Base-by-base conservation (phyloP, 2,113 vertebrate genomes). In the Mirza zaza region DNA sequence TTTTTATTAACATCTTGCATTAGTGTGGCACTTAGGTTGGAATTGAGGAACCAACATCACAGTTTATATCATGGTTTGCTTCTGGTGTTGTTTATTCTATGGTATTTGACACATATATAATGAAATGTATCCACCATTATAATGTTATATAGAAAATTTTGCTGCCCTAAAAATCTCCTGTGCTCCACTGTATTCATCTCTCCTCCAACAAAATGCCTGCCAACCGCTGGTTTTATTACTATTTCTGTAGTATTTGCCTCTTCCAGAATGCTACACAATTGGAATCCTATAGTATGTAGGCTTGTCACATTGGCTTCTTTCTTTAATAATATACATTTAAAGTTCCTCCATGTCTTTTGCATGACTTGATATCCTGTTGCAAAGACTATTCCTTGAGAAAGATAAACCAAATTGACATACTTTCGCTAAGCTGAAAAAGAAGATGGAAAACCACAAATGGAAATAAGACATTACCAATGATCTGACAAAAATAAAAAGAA, bases 41-140 rank as follows among this genome's bases (percentile, higher is more conserved):
- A 42, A 50, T 0, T 4, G 0, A 34, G n/a, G 20, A 75, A 17
- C 45, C 50, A 21, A 13, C 29, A 8, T 1, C 4, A 75, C 11
- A 20, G 10, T 29, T 34, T 29, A 6, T 5, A 39, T 42, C 20
- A 80, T 6, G 6, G 13, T 18, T 88, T 45, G 13, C 36, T 39
- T 2, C 11, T 67, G 21, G 5, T 75, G 12, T 48, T 25, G 15
- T 63, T 36, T 34, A 76, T 65, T 36, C 21, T 36, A 10, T 59
- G 59, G 42, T 18, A 42, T 81, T 59, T 87, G 17, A 76, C 32
- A 67, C 14, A 57, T 20, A 4, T 10, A 68, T 29, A 36, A 52
- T 55, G 23, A 67, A 8, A 45, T 39, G 9, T 9, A 39, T 29
- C 25, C 27, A 61, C 27, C 21, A 8, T 20, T 86, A 34, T 8